Evolutionary conservation across 2,113 vertebrate species (phyloP).

Genomic region (Apteryx owenii): DNA sequence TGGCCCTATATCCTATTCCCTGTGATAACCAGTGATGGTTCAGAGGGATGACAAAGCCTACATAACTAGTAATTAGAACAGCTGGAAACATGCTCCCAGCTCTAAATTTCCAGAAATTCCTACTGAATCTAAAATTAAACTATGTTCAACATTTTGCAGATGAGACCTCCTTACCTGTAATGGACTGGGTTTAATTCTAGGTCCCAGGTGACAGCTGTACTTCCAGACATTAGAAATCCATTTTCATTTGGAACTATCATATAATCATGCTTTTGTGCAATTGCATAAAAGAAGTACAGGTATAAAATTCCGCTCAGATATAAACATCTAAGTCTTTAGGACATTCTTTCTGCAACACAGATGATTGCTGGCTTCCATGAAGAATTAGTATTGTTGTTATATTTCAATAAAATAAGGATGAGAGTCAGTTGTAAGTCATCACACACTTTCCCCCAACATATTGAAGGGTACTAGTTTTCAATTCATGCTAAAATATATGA

Average conservation of each 20-base stretch:
- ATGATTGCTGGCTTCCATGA: not conserved
- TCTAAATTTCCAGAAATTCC: not conserved
- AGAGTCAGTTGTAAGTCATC: not conserved
- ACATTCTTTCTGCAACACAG: not conserved
- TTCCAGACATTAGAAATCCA: not conserved
- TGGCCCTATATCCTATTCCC: not conserved
- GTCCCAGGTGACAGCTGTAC: not conserved
- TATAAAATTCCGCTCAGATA: not conserved
- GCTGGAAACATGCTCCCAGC: not conserved
- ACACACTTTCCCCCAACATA: not conserved
- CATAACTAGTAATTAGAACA: not conserved
- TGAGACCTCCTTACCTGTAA: not conserved
- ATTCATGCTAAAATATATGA: not conserved
- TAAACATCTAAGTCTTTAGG: not conserved
- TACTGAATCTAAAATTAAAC: not conserved
- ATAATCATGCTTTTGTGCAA: not conserved
- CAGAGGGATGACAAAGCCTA: not conserved
- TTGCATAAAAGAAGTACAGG: not conserved
- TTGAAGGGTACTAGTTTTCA: not conserved
- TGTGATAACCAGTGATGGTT: rapidly evolving
- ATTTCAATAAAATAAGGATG: not conserved
- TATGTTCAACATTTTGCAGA: not conserved
- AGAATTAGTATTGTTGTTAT: not conserved
- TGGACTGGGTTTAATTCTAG: not conserved
- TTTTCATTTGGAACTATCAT: not conserved